These are phyloP conservation scores for Hystrix cristata DNA, from an alignment of 2,113 vertebrate genomes.

Conservation along the genomic window DNA sequence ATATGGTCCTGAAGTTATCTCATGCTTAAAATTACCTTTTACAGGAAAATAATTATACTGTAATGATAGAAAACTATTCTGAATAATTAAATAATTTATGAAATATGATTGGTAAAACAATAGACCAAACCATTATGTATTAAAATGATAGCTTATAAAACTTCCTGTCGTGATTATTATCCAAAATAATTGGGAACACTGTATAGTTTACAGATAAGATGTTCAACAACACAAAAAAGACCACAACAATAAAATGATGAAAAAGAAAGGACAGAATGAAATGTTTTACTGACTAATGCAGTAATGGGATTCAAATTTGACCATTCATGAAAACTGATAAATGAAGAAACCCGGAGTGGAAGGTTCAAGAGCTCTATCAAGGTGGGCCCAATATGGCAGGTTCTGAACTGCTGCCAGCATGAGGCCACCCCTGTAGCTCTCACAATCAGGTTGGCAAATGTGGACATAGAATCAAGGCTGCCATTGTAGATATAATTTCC, in stretches of 20 bases:
- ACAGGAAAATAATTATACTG: constrained; percentile 10
- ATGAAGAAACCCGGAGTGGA: neutral
- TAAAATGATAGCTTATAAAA: constrained; percentile 16
- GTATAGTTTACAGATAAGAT: constrained; percentile 35
- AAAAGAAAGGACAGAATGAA: neutral
- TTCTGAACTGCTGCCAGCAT: neutral
- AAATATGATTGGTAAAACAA: constrained; percentile 58
- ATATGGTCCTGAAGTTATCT: neutral
- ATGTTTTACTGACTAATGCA: neutral
- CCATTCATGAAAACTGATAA: neutral
- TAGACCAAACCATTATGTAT: constrained; percentile 22
- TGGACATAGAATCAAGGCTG: neutral
- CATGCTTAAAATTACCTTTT: constrained; percentile 36
- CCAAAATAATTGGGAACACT: constrained; percentile 40
- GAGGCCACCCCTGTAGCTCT: neutral
- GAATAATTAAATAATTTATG: constrained; percentile 68
- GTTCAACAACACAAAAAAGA: constrained; percentile 7
- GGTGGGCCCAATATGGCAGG: too few relatives aligned
- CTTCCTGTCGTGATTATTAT: neutral
- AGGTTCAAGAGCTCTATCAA: neutral
- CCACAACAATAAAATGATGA: neutral
- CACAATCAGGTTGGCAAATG: neutral
- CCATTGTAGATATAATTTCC: neutral
- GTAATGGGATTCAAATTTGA: neutral
- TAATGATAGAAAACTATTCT: constrained; percentile 45